Evolutionary conservation across 2,113 vertebrate genomes (phyloP), one percentile per base, ranked within the genome.

Genomic region (Pseudorasbora parva): DNA sequence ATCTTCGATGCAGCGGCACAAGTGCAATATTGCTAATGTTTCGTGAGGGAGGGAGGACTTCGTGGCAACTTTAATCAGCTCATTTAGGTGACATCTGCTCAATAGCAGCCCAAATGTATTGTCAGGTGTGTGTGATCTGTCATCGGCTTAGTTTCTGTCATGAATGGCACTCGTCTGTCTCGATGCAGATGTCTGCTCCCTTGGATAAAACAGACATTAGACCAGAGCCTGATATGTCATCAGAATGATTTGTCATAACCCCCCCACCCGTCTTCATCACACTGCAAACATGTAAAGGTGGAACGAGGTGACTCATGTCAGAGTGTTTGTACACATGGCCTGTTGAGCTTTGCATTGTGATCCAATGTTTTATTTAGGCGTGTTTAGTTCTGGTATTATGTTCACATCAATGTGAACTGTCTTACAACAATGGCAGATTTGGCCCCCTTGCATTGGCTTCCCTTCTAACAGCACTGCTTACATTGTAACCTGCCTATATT

Each of bases 401-500:
- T 69, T 71, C 45, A 43, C 6, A 49, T 69, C 27, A 69, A 69
- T 74, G 23, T 27, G 71, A 23, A 27, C 71, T 71, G 68, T 71
- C 41, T 72, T 51, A 27, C 78, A 47, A 30, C 4, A 33, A 49
- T 66, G 59, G 10, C 17, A 64, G 37, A 79, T 66, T 66, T 62
- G 41, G 23, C 2, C 14, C 45, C 15, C 78, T 69, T 72, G 41
- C 75, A 80, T 71, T 41, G 64, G 17, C 51, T 64, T 74, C 27
- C 62, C 78, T 27, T 75, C 72, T n/a, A 54, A 59, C 45, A 21
- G 78, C 8, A 45, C 60, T 87, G 68, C 78, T 85, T 87, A 64
- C 14, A 54, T 60, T 66, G 17, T 82, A 84, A 82, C 83, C 72
- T 37, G 79, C 77, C 73, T 73, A 43, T 78, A 79, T 78, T 85